Percentiles rank a stretch among this genome's conserved stretches.
Conservation (phyloP, 2,797 vertebrate species). For the Manis javanica region DNA sequence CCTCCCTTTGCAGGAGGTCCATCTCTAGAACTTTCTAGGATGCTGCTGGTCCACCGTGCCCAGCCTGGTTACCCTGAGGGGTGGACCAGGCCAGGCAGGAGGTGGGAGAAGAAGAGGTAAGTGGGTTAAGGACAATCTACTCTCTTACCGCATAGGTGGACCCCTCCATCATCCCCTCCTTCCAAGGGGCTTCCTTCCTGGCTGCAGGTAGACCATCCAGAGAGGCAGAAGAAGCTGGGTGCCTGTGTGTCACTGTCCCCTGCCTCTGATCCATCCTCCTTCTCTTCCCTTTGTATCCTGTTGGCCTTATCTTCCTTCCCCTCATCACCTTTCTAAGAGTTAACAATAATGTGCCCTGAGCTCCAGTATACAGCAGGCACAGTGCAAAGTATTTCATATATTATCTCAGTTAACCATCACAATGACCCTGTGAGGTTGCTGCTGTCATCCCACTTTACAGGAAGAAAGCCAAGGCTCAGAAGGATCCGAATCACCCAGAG, state of each 20-base stretch:
- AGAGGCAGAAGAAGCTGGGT: not conserved
- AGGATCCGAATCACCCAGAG: not conserved
- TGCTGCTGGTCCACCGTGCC: not conserved
- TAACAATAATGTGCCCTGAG: rapidly evolving
- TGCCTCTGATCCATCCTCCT: not conserved
- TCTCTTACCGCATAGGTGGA: not conserved
- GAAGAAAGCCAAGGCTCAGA: not conserved
- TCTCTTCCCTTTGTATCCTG: not conserved
- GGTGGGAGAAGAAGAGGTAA: not conserved
- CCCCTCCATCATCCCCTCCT: not conserved
- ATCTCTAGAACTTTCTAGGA: not conserved
- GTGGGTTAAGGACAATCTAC: not conserved
- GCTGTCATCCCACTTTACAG: not conserved
- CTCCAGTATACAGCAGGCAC: rapidly evolving
- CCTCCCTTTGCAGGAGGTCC: not conserved
- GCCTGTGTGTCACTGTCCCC: not conserved
- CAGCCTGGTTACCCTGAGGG: not conserved
- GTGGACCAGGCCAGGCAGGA: not conserved
- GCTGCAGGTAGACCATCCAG: not conserved
- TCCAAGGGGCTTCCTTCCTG: not conserved
- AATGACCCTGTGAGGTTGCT: not conserved
- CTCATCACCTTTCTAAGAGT: not conserved
- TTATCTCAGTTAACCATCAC: not conserved
- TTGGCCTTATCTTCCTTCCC: not conserved
- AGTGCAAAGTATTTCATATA: rapidly evolving